Evolutionary conservation across 2,113 vertebrate species (phyloP).

Genomic region (Ornithorhynchus anatinus): DNA sequence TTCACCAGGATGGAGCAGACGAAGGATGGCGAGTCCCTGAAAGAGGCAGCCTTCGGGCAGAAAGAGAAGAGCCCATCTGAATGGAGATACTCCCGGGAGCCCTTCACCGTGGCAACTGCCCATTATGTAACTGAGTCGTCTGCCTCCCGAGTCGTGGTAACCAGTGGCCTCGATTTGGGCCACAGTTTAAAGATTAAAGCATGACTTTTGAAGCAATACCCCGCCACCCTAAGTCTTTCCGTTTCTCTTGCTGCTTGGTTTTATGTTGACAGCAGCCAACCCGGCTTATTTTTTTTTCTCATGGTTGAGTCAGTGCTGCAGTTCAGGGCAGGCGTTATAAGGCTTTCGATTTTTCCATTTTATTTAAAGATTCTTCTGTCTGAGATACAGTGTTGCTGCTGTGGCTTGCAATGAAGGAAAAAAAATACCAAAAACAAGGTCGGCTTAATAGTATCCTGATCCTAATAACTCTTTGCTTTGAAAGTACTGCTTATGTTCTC

Average conservation of each 20-base stretch:
- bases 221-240: constrained; percentile 60
- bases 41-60: constrained; percentile 59
- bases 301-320: constrained; percentile 44
- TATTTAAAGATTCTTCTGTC: constrained; percentile 54
- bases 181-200: constrained; percentile 70
- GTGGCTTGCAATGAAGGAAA: constrained; percentile 59
- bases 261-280: constrained; percentile 74
- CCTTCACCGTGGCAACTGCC: constrained; percentile 73
- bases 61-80: constrained; percentile 74
- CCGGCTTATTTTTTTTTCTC: constrained; percentile 67
- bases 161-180: constrained; percentile 63
- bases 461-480: constrained; percentile 69
- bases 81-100: constrained; percentile 74
- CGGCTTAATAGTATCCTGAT: constrained; percentile 55
- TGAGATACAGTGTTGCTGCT: constrained; percentile 55
- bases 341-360: constrained; percentile 55
- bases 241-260: constrained; percentile 73
- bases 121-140: constrained; percentile 78
- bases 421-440: no score
- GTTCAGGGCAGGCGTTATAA: constrained; percentile 51
- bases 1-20: constrained; percentile 38
- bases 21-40: constrained; percentile 53
- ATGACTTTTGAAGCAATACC: constrained; percentile 71
- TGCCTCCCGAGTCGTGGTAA: constrained; percentile 83
- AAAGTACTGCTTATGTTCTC: constrained; percentile 65